Conservation (phyloP, 2,113 vertebrate genomes). For the Bagarius yarrelli region DNA sequence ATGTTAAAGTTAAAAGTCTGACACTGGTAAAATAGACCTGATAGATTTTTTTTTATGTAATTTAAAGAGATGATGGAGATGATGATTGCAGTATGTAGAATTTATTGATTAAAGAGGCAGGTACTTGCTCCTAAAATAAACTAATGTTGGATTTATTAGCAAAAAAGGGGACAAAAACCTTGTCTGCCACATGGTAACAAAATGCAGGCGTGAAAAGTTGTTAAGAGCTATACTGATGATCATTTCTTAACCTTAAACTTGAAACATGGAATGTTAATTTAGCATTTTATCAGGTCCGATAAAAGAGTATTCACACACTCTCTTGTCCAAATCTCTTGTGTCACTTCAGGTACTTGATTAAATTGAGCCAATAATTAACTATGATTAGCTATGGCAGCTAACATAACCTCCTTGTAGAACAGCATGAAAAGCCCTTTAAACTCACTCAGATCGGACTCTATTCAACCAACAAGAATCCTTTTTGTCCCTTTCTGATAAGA, state of each 20-base stretch:
- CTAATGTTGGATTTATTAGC: slow-evolving; percentile 57
- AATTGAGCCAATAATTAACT: slow-evolving; percentile 70
- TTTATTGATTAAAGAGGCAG: slow-evolving; percentile 57
- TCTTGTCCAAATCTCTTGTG: slow-evolving; percentile 48
- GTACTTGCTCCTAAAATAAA: slow-evolving; percentile 67
- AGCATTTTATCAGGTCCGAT: slow-evolving; percentile 44
- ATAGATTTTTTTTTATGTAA: not conserved
- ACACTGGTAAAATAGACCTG: too few species aligned
- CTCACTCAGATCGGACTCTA: slow-evolving; percentile 58
- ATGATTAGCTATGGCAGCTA: slow-evolving; percentile 70
- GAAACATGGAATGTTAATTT: slow-evolving; percentile 42
- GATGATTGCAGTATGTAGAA: slow-evolving; percentile 55
- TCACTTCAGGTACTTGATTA: slow-evolving; percentile 67
- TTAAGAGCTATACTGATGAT: not conserved
- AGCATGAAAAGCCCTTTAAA: slow-evolving; percentile 68
- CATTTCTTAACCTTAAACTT: slow-evolving; percentile 25
- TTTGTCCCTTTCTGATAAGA: slow-evolving; percentile 52
- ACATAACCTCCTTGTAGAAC: slow-evolving; percentile 64
- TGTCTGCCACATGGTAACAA: slow-evolving; percentile 46
- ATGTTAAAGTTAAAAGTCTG: too few species aligned
- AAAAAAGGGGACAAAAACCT: slow-evolving; percentile 54
- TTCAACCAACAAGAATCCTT: slow-evolving; percentile 49
- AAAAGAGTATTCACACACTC: slow-evolving; percentile 34
- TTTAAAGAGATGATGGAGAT: not conserved
- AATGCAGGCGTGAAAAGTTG: not conserved